Base-by-base conservation (phyloP, 2,113 vertebrate genomes). In the Trogon surrucura region DNA sequence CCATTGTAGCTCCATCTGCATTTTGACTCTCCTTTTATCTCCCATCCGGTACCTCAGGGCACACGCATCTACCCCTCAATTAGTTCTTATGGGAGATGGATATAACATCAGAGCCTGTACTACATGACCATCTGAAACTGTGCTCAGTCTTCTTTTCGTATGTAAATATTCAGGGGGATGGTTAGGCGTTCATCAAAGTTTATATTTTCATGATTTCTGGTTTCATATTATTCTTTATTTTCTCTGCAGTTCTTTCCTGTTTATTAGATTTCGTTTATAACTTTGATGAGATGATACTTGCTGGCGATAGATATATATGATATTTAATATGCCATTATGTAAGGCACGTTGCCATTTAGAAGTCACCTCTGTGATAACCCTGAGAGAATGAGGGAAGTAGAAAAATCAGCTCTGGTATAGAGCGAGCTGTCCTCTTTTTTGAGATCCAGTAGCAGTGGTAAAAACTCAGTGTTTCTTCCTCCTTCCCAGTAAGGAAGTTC, bases 141-240 rank as follows among this genome's bases (percentile, higher is more conserved):
- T 12, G 30, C 64, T 48, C 79, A 30, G 3, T 38, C 71, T 29
- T 89, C 85, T 88, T 88, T 90, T 93, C 29, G 16, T 53, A 45
- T 85, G 74, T n/a, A 91, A 95, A 89, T 91, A 30, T 10, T 93
- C 79, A 70, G 82, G 83, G 85, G 60, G 56, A 48, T 67, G 51
- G 57, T 54, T 73, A 77, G 45, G 47, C 0, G 3, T 53, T 89
- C 78, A 69, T 95, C 74, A 72, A 61, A 91, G 86, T 25, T 3
- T 32, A 14, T 69, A 41, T 67, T 75, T 50, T 61, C 61, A 16
- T 64, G 8, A 45, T 92, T 88, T 74, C 72, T 73, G 18, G 5
- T 70, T 92, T 83, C 44, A 9, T 71, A 16, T 51, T 57, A 10
- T 80, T 67, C 32, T 25, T 69, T 80, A 41, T 74, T 90, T 94